Base-by-base conservation (phyloP, 2,113 vertebrate genomes). In the Atractosteus spatula region DNA sequence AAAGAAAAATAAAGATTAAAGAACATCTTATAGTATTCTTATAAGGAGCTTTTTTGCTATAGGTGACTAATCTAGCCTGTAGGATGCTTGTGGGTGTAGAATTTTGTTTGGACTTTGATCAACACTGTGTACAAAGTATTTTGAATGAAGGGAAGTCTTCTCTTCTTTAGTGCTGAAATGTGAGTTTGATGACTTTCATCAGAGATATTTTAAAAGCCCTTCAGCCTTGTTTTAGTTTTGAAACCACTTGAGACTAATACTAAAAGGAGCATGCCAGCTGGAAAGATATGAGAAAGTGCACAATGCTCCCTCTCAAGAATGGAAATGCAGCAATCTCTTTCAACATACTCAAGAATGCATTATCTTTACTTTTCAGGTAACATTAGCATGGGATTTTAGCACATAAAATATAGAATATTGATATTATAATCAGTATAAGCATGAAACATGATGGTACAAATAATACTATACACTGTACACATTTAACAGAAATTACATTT, bases 81-180 rank as follows among this genome's bases (percentile, higher is more conserved):
- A 77, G 74, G 70, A 68, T 66, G 78, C 81, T 81, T 68, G 62
- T 74, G 81, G 82, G 77, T 83, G 72, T 69, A 67, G 73, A 78
- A 72, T 69, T 82, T 78, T 68, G 73, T 80, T 71, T 81, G 74
- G 61, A 78, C 75, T 77, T 65, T 70, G 72, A 61, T 74, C 68
- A 62, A 62, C 67, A 77, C 78, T 73, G 71, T 74, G 67, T 76
- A 78, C 75, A 73, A 71, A 72, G 73, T 55, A 71, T 42, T 56
- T 62, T 78, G 73, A 76, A 76, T 66, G 17, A 65, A 29, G 69
- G 70, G 80, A 77, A 62, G 71, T 67, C 62, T 42, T 7, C 16
- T 69, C 66, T 71, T 56, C 70, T 68, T 78, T 14, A 59, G 47
- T 51, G 45, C 4, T 3, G 7, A 65, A 55, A 77, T 59, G 55